Conservation (phyloP, 2,113 vertebrate species). For the Athene noctua region DNA sequence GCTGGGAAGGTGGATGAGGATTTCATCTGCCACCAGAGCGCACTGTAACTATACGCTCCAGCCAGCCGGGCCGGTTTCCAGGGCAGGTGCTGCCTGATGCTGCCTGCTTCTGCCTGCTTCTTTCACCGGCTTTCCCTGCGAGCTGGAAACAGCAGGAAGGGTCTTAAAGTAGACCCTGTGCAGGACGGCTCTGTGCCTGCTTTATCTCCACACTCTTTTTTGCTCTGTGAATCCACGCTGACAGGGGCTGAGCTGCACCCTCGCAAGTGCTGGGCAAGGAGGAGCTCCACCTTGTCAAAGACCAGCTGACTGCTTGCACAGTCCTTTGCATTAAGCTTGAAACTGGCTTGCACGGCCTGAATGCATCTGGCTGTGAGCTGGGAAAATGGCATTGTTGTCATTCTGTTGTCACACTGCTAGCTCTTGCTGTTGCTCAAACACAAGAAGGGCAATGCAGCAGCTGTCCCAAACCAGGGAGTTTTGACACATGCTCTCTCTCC, state of each 20-base stretch:
- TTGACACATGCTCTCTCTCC: neutral
- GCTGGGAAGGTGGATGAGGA: neutral
- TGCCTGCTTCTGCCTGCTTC: neutral
- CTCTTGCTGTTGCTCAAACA: neutral
- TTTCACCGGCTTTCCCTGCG: neutral
- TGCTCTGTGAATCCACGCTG: neutral
- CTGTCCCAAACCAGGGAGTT: neutral
- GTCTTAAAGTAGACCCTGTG: neutral
- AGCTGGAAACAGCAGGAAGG: neutral
- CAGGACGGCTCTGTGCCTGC: neutral
- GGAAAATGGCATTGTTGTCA: neutral
- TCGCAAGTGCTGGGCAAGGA: neutral
- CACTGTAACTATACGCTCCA: neutral
- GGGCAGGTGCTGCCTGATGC: neutral
- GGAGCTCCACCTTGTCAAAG: neutral
- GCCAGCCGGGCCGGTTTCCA: neutral
- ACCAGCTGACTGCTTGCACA: rapidly evolving
- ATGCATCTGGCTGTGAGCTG: neutral
- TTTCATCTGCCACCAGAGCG: constrained; percentile 30
- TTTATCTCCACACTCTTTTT: too few species aligned
- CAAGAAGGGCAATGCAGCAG: neutral
- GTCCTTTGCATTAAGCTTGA: rapidly evolving
- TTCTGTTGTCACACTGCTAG: too few species aligned
- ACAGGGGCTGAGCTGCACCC: neutral
- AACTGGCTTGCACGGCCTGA: rapidly evolving